phyloP scores from a whole-genome alignment of 64 coral and sea anemone genomes.

The Trachythela sp. region DNA sequence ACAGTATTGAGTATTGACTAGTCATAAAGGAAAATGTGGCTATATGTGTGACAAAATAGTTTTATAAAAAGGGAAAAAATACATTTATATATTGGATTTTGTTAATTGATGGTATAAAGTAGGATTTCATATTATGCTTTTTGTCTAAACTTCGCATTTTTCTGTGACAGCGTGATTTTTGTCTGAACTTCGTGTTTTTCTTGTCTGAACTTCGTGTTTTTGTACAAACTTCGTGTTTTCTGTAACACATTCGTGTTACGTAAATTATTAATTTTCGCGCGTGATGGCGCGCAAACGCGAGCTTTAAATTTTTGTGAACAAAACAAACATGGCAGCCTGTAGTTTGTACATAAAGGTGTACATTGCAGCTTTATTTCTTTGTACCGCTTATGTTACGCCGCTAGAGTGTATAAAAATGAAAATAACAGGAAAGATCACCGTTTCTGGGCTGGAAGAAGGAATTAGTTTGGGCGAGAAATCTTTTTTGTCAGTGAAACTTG shows the following conservation, averaged over 20 bases:
- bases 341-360: not conserved
- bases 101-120: too few relatives aligned
- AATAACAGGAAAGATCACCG: conserved; percentile 53
- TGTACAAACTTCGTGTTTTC: too few relatives aligned
- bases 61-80: too few relatives aligned
- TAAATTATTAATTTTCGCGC: not conserved
- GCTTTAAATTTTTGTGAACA: not conserved
- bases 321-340: not conserved
- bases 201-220: too few relatives aligned
- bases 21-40: not conserved
- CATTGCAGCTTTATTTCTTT: not conserved
- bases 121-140: too few relatives aligned
- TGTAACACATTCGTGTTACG: too few relatives aligned
- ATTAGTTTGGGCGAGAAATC: conserved; percentile 32
- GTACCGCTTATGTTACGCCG: not conserved
- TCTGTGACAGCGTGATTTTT: too few relatives aligned
- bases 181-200: too few relatives aligned
- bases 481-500: conserved; percentile 53
- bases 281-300: not conserved
- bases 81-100: too few relatives aligned
- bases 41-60: too few relatives aligned
- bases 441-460: conserved; percentile 25
- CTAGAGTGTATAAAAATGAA: conserved; percentile 33
- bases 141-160: too few relatives aligned
- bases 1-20: not conserved